Evolutionary conservation across 2,888 invertebrate species (phyloP).

Genomic region (Hemicrepidius hirtus): DNA sequence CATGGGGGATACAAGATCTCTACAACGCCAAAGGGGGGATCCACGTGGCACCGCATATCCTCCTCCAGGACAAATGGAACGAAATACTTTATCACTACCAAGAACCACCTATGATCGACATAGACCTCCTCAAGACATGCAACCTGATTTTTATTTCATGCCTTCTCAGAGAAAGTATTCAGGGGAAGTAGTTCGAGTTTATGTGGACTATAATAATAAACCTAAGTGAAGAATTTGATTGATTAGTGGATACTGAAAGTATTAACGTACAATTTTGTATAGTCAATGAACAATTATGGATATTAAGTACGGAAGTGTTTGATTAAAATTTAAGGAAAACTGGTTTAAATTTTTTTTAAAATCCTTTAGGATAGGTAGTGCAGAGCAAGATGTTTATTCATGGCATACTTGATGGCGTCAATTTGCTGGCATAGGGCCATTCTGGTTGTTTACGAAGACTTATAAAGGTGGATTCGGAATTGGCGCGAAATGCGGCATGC

Average conservation of each 20-base stretch:
- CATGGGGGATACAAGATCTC: constrained; percentile 77
- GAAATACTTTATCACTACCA: constrained; percentile 86
- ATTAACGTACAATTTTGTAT: neutral
- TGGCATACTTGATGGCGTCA: too few relatives aligned
- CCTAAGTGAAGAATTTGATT: constrained; percentile 72
- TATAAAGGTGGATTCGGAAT: too few relatives aligned
- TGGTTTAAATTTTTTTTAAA: too few relatives aligned
- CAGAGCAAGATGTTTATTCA: too few relatives aligned
- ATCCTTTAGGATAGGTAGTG: too few relatives aligned
- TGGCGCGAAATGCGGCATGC: too few relatives aligned
- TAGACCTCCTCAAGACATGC: constrained; percentile 71
- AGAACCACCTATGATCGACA: constrained; percentile 76
- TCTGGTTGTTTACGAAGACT: too few relatives aligned
- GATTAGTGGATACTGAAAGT: neutral
- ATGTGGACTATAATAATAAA: constrained; percentile 86
- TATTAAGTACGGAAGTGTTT: too few relatives aligned
- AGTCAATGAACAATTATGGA: neutral
- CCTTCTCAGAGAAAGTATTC: constrained; percentile 95
- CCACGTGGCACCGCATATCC: constrained; percentile 57
- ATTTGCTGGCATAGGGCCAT: too few relatives aligned
- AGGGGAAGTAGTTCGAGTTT: constrained; percentile 90
- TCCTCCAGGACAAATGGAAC: constrained; percentile 73
- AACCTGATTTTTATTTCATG: constrained; percentile 96
- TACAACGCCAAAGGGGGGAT: constrained; percentile 74
- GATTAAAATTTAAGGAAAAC: too few relatives aligned